phyloP scores from a whole-genome alignment of 2,888 invertebrate genomes.

The Sphinx pinastri region DNA sequence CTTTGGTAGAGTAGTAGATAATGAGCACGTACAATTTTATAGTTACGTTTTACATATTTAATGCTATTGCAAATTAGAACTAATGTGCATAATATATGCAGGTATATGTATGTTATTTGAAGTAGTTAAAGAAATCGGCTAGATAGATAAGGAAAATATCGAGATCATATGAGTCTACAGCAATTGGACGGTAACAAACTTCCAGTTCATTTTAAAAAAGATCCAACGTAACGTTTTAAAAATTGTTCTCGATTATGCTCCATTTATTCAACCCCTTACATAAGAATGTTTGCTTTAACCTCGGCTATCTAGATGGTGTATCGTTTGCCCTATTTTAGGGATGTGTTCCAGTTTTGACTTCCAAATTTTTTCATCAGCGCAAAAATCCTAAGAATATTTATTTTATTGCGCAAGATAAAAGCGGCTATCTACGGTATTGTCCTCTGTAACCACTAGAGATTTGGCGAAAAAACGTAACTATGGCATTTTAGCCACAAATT shows the following conservation, averaged over 20 bases:
- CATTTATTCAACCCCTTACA: constrained; percentile 12
- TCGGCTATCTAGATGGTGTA: constrained; percentile 17
- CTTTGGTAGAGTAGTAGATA: too few relatives aligned
- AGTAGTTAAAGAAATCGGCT: background rate
- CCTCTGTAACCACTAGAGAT: constrained; percentile 42
- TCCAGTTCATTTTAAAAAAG: background rate
- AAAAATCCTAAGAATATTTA: constrained; percentile 37
- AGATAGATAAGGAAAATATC: background rate
- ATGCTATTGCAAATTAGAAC: background rate
- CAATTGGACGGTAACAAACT: background rate
- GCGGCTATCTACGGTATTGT: constrained; percentile 41
- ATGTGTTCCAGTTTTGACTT: constrained; percentile 24
- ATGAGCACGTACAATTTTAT: too few relatives aligned
- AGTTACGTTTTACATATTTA: too few relatives aligned
- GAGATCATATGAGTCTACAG: background rate
- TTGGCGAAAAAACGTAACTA: constrained; percentile 46
- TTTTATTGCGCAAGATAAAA: constrained; percentile 43
- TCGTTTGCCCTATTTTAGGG: constrained; percentile 18
- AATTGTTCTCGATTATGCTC: constrained; percentile 8
- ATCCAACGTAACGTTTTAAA: background rate
- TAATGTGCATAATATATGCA: background rate
- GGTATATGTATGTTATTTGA: background rate
- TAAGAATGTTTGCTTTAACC: constrained; percentile 18
- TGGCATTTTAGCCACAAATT: constrained; percentile 44
- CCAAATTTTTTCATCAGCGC: constrained; percentile 33